Evolutionary conservation across 2,113 vertebrate genomes (phyloP).

Genomic region (Atrichornis clamosus): DNA sequence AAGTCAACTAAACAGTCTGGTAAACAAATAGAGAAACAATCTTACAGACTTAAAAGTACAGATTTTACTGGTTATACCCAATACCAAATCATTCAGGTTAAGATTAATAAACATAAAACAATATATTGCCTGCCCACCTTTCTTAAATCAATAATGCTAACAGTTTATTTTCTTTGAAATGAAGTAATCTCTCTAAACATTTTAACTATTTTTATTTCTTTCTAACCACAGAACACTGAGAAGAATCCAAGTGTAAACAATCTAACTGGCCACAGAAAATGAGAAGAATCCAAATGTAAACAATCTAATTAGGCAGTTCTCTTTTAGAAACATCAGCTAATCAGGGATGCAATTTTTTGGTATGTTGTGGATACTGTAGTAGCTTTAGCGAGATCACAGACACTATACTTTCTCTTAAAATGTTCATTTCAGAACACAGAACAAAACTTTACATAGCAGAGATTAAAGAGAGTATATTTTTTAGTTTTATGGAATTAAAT

Average conservation of each 20-base stretch:
- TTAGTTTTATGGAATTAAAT: neutral
- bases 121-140: neutral
- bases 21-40: neutral
- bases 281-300: neutral
- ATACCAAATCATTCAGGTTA: neutral
- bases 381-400: neutral
- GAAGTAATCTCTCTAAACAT: neutral
- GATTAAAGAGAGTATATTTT: neutral
- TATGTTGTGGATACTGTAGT: neutral
- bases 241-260: neutral
- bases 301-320: neutral
- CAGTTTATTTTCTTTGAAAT: neutral
- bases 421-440: neutral
- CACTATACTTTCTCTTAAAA: neutral
- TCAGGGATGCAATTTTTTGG: fast-evolving
- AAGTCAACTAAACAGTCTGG: neutral
- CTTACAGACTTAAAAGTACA: neutral
- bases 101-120: neutral
- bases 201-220: neutral
- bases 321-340: neutral
- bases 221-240: neutral
- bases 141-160: neutral
- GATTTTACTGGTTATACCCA: neutral
- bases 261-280: neutral
- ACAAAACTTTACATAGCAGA: neutral